Percentiles rank a stretch among this genome's conserved stretches.
Evolutionary conservation across 2,113 vertebrate species (phyloP).

Genomic region (Lamprotornis superbus): DNA sequence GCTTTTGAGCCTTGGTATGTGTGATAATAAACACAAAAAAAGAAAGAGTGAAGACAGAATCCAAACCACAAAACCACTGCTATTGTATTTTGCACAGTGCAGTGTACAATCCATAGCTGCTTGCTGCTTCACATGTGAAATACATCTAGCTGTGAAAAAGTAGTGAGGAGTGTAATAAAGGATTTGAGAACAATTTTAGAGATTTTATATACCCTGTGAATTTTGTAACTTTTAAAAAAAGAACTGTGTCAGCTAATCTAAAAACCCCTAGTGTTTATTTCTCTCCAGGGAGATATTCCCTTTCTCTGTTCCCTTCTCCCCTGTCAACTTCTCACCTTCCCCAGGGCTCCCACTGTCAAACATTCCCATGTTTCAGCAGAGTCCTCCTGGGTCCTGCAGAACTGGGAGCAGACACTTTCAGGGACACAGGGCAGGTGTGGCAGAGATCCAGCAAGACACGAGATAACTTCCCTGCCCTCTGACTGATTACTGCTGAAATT

Average conservation of each 20-base stretch:
- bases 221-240: too few relatives aligned
- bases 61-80: neutral
- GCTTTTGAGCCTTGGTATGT: neutral
- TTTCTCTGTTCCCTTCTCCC: neutral
- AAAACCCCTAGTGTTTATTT: neutral
- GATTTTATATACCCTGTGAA: neutral
- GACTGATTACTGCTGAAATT: neutral
- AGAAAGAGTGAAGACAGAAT: neutral
- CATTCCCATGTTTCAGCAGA: neutral
- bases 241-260: neutral
- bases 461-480: slow-evolving; percentile 12
- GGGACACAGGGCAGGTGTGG: neutral
- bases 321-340: slow-evolving; percentile 3
- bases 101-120: neutral
- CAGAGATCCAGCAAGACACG: neutral
- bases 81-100: neutral
- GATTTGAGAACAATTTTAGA: neutral
- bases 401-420: slow-evolving; percentile 17
- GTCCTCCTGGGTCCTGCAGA: neutral
- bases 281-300: neutral
- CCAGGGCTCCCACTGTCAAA: neutral
- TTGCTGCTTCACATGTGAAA: neutral
- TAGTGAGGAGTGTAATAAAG: neutral
- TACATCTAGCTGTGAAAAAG: neutral
- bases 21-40: neutral